Evolutionary conservation across 2,797 vertebrate genomes (phyloP).

Genomic region (Micrastur ruficollis): DNA sequence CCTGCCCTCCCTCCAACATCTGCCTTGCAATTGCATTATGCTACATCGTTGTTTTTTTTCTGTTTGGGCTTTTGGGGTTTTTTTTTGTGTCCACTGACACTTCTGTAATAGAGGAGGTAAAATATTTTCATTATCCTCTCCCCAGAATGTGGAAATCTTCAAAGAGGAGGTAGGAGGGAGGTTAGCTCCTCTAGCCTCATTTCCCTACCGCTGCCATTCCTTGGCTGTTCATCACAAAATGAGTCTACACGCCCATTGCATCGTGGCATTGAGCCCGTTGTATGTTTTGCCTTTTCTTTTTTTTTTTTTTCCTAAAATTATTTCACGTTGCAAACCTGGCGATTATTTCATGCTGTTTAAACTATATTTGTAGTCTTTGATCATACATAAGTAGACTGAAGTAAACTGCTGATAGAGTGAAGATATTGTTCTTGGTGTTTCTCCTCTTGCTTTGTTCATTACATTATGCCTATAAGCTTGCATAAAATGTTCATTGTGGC

Average conservation of each 20-base stretch:
- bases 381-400: slow-evolving; percentile 73
- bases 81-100: slow-evolving; percentile 21
- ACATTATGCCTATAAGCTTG: slow-evolving; percentile 31
- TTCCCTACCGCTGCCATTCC: slow-evolving; percentile 63
- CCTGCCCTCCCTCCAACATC: neutral
- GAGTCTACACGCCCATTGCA: slow-evolving; percentile 40
- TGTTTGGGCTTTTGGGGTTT: neutral
- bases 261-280: slow-evolving; percentile 18
- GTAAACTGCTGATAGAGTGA: slow-evolving; percentile 72
- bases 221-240: slow-evolving; percentile 75
- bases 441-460: slow-evolving; percentile 54
- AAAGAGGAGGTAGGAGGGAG: slow-evolving; percentile 67
- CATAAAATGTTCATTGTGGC: slow-evolving; percentile 60
- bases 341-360: slow-evolving; percentile 81
- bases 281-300: slow-evolving; percentile 55
- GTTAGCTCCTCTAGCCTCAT: slow-evolving; percentile 69
- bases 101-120: slow-evolving; percentile 64
- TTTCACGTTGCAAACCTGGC: slow-evolving; percentile 69
- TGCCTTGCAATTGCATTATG: neutral
- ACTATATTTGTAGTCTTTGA: slow-evolving; percentile 78
- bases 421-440: slow-evolving; percentile 67
- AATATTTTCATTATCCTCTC: slow-evolving; percentile 78
- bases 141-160: slow-evolving; percentile 73
- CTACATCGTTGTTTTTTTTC: neutral
- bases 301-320: slow-evolving; percentile 49